These are phyloP conservation scores for Dipodomys merriami DNA, from an alignment of 2,113 vertebrate genomes.

Conservation along the genomic window DNA sequence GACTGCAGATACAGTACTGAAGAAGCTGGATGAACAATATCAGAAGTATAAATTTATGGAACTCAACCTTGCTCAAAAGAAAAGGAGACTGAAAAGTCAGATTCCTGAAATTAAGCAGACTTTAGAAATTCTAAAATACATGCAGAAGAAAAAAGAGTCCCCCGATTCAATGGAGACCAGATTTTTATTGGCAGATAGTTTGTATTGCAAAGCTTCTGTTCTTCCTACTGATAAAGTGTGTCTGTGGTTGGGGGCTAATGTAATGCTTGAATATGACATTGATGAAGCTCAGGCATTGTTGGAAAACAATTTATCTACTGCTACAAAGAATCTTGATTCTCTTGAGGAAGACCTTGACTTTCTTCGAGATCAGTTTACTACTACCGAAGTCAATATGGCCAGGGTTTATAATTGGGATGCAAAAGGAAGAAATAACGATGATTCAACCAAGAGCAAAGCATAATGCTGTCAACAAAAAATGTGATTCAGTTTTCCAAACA, in stretches of 20 bases:
- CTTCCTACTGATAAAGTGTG: conserved; percentile 98
- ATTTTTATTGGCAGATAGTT: conserved; percentile 97
- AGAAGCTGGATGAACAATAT: conserved; percentile 97
- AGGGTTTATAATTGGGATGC: too few species aligned
- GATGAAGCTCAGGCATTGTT: too few species aligned
- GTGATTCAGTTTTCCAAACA: conserved; percentile 89
- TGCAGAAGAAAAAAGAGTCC: conserved; percentile 99
- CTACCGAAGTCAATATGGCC: too few species aligned
- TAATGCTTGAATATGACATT: too few species aligned
- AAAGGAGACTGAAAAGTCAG: conserved; percentile 97
- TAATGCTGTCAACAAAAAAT: conserved; percentile 87
- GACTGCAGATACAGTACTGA: conserved; percentile 93
- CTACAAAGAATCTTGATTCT: too few species aligned
- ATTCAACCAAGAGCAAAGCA: conserved; percentile 89
- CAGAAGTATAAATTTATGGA: conserved; percentile 99
- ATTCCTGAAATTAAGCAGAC: conserved; percentile 99
- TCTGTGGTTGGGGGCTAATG: conserved; percentile 94
- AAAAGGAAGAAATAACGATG: too few species aligned
- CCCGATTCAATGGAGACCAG: conserved; percentile 95
- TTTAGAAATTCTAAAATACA: conserved; percentile 98
- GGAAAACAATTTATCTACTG: too few species aligned
- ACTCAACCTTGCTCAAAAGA: conserved; percentile 97
- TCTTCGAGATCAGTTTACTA: too few species aligned
- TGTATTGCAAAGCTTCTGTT: conserved; percentile 97
- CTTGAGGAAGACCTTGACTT: too few species aligned